These are phyloP conservation scores for Ormyrus pomaceus DNA, from an alignment of 2,888 invertebrate species.

Conservation along the genomic window DNA sequence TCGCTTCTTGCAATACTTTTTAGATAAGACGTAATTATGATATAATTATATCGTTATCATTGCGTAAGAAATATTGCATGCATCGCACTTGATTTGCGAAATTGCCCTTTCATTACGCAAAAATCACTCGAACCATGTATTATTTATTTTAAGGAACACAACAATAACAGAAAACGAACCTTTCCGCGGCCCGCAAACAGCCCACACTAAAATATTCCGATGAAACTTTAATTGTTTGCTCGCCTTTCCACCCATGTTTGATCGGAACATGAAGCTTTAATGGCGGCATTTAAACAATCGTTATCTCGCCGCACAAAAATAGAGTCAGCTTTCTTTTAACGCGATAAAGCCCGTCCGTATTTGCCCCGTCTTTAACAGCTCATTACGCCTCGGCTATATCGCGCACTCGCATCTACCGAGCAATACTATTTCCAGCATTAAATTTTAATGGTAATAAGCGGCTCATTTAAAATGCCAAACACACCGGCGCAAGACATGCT, in stretches of 20 bases:
- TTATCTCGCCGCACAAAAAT: neutral
- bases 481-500: neutral
- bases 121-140: too few relatives aligned
- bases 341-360: conserved; percentile 3
- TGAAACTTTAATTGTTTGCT: too few relatives aligned
- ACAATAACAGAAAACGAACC: too few relatives aligned
- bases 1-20: conserved; percentile 20
- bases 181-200: too few relatives aligned
- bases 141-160: too few relatives aligned
- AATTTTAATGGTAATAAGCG: conserved; percentile 30
- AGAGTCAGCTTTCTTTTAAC: neutral
- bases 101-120: too few relatives aligned
- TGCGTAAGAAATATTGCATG: neutral
- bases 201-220: too few relatives aligned
- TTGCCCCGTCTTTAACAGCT: conserved; percentile 26
- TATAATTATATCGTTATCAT: conserved; percentile 33
- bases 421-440: conserved; percentile 34
- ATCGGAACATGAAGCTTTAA: too few relatives aligned
- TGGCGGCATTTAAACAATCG: neutral
- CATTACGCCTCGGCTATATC: neutral
- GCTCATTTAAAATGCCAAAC: conserved; percentile 38
- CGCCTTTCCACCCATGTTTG: too few relatives aligned
- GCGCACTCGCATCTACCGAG: neutral
- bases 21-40: conserved; percentile 18
- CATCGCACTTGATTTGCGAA: conserved; percentile 1